phyloP scores from a whole-genome alignment of 2,113 vertebrate species.

The Suncus etruscus region DNA sequence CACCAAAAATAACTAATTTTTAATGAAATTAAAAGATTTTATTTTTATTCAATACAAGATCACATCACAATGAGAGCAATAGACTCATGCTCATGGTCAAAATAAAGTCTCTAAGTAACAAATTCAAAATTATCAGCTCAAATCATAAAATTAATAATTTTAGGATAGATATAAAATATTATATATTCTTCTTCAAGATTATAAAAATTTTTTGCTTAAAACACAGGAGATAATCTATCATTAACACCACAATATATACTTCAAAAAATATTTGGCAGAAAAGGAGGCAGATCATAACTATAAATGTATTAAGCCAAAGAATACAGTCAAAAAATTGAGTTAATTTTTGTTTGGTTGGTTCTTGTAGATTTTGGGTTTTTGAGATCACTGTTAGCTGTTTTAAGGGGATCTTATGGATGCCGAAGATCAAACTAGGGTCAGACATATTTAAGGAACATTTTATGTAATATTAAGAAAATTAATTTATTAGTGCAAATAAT shows the following conservation, averaged over 20 bases:
- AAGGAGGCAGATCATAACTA: constrained; percentile 35
- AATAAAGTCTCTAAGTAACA: constrained; percentile 27
- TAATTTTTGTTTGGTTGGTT: not conserved
- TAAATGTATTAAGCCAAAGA: constrained; percentile 38
- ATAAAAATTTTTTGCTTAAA: constrained; percentile 4
- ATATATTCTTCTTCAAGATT: not conserved
- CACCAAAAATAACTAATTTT: no score
- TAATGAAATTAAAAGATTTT: not conserved
- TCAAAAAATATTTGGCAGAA: not conserved
- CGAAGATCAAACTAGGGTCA: no score
- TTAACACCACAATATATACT: not conserved
- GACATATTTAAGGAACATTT: no score
- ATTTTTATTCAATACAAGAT: not conserved
- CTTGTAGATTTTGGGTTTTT: no score
- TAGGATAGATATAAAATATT: not conserved
- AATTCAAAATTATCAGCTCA: not conserved
- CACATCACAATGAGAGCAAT: not conserved
- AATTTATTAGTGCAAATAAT: not conserved
- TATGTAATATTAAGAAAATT: no score
- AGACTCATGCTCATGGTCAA: not conserved
- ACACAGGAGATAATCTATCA: constrained; percentile 10
- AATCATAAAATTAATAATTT: not conserved
- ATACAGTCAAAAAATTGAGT: constrained; percentile 15
- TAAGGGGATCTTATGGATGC: no score
- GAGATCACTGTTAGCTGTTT: no score